These are phyloP conservation scores for Shargacucullia verbasci DNA, from an alignment of 2,888 invertebrate genomes.

Conservation along the genomic window DNA sequence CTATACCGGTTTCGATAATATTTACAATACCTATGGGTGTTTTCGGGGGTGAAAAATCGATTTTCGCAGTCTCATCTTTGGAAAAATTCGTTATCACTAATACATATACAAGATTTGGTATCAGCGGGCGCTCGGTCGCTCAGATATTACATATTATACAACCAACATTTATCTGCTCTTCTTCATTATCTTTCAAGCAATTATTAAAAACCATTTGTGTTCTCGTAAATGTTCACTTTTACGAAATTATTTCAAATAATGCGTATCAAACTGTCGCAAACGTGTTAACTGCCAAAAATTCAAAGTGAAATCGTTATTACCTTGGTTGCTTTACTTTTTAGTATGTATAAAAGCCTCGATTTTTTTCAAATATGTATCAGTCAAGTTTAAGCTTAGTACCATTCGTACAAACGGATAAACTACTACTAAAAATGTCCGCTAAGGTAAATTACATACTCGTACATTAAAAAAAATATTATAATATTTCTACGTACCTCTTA, in stretches of 20 bases:
- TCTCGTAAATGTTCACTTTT: constrained; percentile 1
- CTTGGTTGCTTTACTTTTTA: constrained; percentile 53
- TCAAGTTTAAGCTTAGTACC: constrained; percentile 38
- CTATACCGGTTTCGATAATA: too few species aligned
- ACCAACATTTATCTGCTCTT: neutral
- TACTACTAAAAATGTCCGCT: too few species aligned
- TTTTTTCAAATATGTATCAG: constrained; percentile 51
- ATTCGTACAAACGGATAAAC: neutral
- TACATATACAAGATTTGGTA: too few species aligned
- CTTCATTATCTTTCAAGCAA: too few species aligned
- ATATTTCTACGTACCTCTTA: too few species aligned
- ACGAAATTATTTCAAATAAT: constrained; percentile 6
- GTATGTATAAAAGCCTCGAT: constrained; percentile 42
- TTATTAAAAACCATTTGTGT: neutral
- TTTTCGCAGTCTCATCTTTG: too few species aligned
- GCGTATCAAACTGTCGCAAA: constrained; percentile 35
- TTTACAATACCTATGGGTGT: too few species aligned
- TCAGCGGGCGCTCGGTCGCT: too few species aligned
- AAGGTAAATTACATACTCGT: too few species aligned
- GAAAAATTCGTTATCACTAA: too few species aligned
- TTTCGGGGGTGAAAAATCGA: too few species aligned
- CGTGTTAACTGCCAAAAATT: constrained; percentile 33
- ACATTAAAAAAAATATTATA: too few species aligned
- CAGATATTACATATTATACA: neutral
- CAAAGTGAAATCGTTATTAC: constrained; percentile 40